Evolutionary conservation across 1,140 invertebrate species (phyloP), one percentile per base, ranked within the genome.

Genomic region (Matsumurasca onukii): DNA sequence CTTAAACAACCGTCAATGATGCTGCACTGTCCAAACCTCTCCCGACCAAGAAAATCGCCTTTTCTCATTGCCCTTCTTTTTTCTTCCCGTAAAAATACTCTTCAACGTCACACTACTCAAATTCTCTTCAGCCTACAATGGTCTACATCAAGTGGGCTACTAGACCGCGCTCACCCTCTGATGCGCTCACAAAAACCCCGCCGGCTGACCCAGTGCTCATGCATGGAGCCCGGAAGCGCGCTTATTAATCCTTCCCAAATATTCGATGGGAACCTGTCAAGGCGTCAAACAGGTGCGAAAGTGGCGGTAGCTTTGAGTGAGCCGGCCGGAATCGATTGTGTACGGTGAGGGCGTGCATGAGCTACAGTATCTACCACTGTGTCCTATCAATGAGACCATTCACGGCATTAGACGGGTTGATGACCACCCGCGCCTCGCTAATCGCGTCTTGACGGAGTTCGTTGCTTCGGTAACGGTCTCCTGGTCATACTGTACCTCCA

Each of bases 391-490:
- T 59, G 30, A 22, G 55, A 27, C 55, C 55, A 59, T 59, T 59
- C 55, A 59, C 24, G 3, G 55, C 55, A 59, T 59, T 59, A 59
- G 15, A 27, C 25, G 55, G 55, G 15, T 59, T 59, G 30, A 59
- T 24, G 55, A 29, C 55, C 55, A 59, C 15, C 55, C 3, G 24
- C n/a, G 3, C 49, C 9, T 45, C 9, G 39, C 13, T 52, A 52
- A 52, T 52, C 49, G 49, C 49, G 12, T 52, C 49, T 52, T 52
- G 22, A 24, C 49, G 49, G 49, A 52, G 34, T 39, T 39, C 34
- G 17, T 17, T 39, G 34, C 34, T 39, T 39, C 34, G 5, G n/a
- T 17, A 39, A 39, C 34, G 34, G 34, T 39, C 34, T 39, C 5
- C n/a, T n/a, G n/a, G n/a, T n/a, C n/a, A n/a, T n/a, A n/a, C n/a